phyloP scores from a whole-genome alignment of 2,113 vertebrate species.

The Hystrix brachyura region DNA sequence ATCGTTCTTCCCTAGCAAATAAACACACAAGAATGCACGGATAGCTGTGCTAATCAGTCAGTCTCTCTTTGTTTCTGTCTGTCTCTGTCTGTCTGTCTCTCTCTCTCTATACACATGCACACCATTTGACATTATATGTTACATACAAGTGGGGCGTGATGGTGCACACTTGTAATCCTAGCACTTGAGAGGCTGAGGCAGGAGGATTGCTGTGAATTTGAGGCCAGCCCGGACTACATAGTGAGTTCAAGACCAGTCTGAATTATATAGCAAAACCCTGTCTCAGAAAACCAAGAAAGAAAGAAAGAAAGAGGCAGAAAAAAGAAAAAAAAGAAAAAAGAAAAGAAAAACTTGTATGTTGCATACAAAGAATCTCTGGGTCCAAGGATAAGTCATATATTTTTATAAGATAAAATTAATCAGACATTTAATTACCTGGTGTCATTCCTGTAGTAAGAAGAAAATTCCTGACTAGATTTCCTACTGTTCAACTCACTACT shows the following conservation, averaged over 20 bases:
- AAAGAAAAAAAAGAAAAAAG: too few relatives aligned
- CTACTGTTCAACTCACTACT: neutral
- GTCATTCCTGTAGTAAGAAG: neutral
- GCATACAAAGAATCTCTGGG: neutral
- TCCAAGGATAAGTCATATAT: neutral
- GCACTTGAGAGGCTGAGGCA: neutral
- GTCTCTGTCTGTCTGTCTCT: neutral
- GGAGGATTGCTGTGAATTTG: neutral
- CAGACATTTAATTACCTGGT: neutral
- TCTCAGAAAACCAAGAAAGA: neutral
- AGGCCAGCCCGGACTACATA: neutral
- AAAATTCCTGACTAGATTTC: neutral
- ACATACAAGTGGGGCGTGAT: neutral
- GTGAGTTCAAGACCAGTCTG: neutral
- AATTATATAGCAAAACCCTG: neutral
- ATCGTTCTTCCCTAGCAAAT: neutral
- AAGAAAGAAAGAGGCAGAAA: neutral
- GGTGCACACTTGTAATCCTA: neutral
- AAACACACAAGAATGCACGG: neutral
- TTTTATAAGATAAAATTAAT: neutral
- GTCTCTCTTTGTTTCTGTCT: neutral
- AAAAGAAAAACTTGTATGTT: too few relatives aligned
- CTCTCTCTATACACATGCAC: neutral
- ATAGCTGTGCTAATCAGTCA: slow-evolving; percentile 16
- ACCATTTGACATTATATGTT: neutral